Evolutionary conservation across 2,888 invertebrate species (phyloP).

Genomic region (Spisula solida): DNA sequence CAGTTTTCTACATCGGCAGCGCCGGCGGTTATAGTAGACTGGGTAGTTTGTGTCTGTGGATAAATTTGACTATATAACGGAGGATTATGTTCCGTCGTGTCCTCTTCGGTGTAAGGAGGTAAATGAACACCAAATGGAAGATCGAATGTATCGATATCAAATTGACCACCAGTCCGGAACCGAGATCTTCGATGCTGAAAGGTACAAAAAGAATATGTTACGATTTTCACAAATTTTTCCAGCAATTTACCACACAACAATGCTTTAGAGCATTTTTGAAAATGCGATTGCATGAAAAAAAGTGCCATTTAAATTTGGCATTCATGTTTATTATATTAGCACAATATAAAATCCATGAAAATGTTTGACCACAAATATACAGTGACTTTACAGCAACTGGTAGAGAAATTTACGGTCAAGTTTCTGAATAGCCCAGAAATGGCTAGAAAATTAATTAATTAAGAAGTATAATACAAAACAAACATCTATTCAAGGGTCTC

Average conservation of each 20-base stretch:
- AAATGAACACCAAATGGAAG: constrained; percentile 81
- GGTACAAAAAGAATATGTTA: not conserved
- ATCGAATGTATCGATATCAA: constrained; percentile 78
- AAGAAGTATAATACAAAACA: not conserved
- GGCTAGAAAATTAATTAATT: not conserved
- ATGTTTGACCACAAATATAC: not conserved
- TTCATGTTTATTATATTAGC: not conserved
- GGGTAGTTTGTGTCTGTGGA: constrained; percentile 59
- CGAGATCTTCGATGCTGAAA: constrained; percentile 61
- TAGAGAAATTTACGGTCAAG: not conserved
- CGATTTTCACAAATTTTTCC: not conserved
- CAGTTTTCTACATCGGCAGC: constrained; percentile 1
- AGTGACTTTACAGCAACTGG: not conserved
- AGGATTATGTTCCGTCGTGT: constrained; percentile 77
- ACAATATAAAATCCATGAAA: no score
- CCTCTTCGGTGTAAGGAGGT: constrained; percentile 78
- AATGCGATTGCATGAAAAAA: no score
- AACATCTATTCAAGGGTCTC: not conserved
- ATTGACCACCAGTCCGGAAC: constrained; percentile 55
- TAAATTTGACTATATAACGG: constrained; percentile 77
- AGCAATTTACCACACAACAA: no score
- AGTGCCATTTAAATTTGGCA: no score
- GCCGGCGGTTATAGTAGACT: constrained; percentile 38
- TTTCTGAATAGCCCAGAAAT: not conserved
- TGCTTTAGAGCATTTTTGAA: no score